These are phyloP conservation scores for Phrynocephalus guinanensis DNA, from an alignment of 2,797 vertebrate species.

Conservation along the genomic window DNA sequence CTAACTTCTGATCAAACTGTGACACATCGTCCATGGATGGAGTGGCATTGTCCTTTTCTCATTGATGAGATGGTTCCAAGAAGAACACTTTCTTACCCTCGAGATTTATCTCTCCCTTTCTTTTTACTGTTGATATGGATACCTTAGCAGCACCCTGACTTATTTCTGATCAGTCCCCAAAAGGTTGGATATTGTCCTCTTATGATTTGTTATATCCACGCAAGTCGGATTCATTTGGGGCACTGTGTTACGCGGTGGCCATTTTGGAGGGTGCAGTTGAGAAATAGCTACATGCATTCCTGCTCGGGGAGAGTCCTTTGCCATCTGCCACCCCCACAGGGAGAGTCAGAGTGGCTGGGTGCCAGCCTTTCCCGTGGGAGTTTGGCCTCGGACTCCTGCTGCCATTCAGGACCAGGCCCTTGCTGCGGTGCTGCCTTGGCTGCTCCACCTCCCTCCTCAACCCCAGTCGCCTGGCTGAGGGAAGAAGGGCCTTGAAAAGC, in stretches of 20 bases:
- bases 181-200: slow-evolving; percentile 40
- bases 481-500: too few relatives aligned
- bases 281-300: neutral
- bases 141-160: slow-evolving; percentile 34
- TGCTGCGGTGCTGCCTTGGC: too few relatives aligned
- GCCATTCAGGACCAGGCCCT: too few relatives aligned
- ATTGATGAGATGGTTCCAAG: neutral
- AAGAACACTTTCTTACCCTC: neutral
- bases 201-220: slow-evolving; percentile 35
- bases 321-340: too few relatives aligned
- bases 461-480: too few relatives aligned
- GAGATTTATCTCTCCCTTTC: neutral
- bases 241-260: neutral
- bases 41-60: neutral
- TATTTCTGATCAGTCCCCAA: slow-evolving; percentile 34
- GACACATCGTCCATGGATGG: neutral
- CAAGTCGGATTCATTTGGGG: neutral
- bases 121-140: neutral
- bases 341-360: too few relatives aligned
- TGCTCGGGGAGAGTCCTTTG: too few relatives aligned
- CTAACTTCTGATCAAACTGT: neutral
- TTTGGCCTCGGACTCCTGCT: too few relatives aligned
- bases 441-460: too few relatives aligned
- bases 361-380: too few relatives aligned
- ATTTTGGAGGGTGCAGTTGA: neutral